Evolutionary conservation across 2,888 invertebrate species (phyloP), one percentile per base, ranked within the genome.

Genomic region (Alloplasta piceator): DNA sequence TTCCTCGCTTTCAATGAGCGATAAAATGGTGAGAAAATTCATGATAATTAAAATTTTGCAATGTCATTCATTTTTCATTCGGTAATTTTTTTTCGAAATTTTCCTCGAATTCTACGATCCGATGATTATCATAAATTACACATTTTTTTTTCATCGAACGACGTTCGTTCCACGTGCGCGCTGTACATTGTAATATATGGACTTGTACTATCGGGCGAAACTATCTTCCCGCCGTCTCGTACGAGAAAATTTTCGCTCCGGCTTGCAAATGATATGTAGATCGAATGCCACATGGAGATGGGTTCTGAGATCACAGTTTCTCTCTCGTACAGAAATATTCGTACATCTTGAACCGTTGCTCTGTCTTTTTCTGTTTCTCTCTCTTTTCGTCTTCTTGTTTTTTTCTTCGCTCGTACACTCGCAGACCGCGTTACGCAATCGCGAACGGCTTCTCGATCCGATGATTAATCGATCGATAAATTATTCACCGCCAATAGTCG

Each of bases 391-490:
- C 41, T 7, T 1, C 41, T 41, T 5, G 3, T 43, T 26, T 36
- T 2, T n/a, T 41, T 41, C 41, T 68, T 46, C 39, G 14, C 5
- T 52, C 41, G 9, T 56, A 26, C 26, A 26, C 26, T 3, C 26
- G 26, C 41, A n/a, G n/a, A n/a, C n/a, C n/a, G 55, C 6, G 55
- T 67, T 52, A 41, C 67, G 67, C n/a, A 26, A 67, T 55, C 7
- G 67, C 5, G 52, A 55, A 14, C 55, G 39, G 14, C 7, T 14
- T 36, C 26, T 41, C 67, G n/a, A n/a, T 2, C 6, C 16, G 43
- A 73, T 52, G 71, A 71, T 80, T 71, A 71, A 71, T 71, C 43
- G 71, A 61, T 71, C 71, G 43, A 71, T 75, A 71, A 71, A 75
- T 75, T 71, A 80, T 66, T 71, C 66, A 39, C 55, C 26, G 26